Percentiles rank a stretch among this genome's conserved stretches.
Evolutionary conservation across 2,113 vertebrate species (phyloP).

Genomic region (Larimichthys polyactis): DNA sequence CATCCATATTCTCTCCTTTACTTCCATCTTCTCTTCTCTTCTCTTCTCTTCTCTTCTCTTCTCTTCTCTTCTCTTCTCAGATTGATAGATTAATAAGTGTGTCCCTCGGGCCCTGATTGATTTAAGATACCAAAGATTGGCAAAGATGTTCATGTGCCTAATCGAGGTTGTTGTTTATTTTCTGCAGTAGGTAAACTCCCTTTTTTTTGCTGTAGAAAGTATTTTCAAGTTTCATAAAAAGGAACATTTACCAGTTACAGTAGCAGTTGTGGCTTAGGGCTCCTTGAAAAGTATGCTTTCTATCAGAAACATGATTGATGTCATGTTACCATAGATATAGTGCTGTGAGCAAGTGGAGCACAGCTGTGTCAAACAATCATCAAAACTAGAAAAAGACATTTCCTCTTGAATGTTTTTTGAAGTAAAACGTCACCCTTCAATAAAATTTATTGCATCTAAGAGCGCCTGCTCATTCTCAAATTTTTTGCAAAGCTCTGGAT

Average conservation of each 20-base stretch:
- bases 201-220: constrained; percentile 3
- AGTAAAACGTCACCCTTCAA: not conserved
- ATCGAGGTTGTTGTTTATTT: constrained; percentile 16
- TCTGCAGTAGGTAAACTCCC: not conserved
- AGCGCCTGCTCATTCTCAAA: constrained; percentile 7
- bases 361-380: not conserved
- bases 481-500: constrained; percentile 4
- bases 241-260: not conserved
- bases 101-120: constrained; percentile 9
- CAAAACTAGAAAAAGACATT: not conserved
- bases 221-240: not conserved
- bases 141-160: constrained; percentile 10
- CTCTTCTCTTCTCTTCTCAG: not conserved
- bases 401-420: not conserved
- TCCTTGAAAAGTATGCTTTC: not conserved
- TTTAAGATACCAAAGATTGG: constrained; percentile 10
- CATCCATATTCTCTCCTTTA: not conserved
- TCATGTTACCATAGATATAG: constrained; percentile 7
- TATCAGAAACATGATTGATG: constrained; percentile 2
- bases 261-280: not conserved
- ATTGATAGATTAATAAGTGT: constrained; percentile 39
- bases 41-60: not conserved
- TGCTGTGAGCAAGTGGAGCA: not conserved
- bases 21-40: constrained; percentile 8
- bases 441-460: constrained; percentile 7